Conservation (phyloP, 2,888 invertebrate species). For the Ophonus ardosiacus region DNA sequence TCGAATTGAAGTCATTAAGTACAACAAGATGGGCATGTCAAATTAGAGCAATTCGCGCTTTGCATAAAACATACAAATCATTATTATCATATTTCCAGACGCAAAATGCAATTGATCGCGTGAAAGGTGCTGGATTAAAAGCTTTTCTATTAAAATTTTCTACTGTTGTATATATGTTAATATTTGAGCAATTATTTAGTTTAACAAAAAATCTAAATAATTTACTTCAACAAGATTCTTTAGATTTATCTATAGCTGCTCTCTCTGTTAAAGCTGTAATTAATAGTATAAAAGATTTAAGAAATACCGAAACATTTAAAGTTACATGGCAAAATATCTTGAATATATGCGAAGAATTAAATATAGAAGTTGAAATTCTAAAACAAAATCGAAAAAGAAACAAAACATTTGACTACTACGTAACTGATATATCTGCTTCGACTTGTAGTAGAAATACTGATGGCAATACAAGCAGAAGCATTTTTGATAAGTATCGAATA, state of each 20-base stretch:
- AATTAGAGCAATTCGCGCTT: neutral
- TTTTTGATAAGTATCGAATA: neutral
- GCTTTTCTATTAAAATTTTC: conserved; percentile 1
- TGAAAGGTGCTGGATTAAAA: conserved; percentile 5
- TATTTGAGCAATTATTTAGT: neutral
- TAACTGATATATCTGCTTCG: neutral
- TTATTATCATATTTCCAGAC: neutral
- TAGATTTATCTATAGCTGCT: neutral
- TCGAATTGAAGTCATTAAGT: no score
- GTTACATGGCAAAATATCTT: conserved; percentile 3
- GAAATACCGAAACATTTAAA: neutral
- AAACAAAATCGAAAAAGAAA: neutral
- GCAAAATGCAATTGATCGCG: neutral
- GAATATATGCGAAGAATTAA: neutral
- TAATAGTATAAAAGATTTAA: neutral
- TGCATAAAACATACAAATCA: neutral
- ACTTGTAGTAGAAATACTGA: neutral
- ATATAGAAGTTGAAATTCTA: neutral
- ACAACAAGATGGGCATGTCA: neutral
- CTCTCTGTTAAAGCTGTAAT: conserved; percentile 2
- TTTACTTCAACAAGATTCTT: neutral
- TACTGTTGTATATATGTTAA: neutral
- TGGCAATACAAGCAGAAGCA: neutral
- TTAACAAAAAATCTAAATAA: neutral
- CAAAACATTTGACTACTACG: conserved; percentile 1